These are phyloP conservation scores for Akabosia matsudoensis DNA, from an alignment of 1,140 invertebrate genomes.

Conservation along the genomic window DNA sequence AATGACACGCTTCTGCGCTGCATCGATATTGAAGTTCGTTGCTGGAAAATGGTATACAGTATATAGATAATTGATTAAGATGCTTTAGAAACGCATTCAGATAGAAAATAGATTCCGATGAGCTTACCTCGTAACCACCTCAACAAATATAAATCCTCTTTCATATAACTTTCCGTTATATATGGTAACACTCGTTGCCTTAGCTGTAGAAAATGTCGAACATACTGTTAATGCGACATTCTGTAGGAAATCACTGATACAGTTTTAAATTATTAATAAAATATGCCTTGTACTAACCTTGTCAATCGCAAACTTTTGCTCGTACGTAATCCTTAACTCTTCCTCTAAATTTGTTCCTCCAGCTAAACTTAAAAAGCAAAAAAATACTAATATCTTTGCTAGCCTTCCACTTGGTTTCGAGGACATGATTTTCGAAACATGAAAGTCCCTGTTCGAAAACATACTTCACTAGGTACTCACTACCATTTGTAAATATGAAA, in stretches of 20 bases:
- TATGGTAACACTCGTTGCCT: background rate
- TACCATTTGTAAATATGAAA: too few species aligned
- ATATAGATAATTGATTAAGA: too few species aligned
- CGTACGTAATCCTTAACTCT: slow-evolving; percentile 6
- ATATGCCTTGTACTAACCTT: background rate
- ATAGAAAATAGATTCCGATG: too few species aligned
- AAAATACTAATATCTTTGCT: background rate
- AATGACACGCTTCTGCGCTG: background rate
- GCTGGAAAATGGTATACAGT: background rate
- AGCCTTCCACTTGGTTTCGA: too few species aligned
- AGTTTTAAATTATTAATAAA: background rate
- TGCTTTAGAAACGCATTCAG: too few species aligned
- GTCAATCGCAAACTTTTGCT: background rate
- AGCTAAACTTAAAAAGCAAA: background rate
- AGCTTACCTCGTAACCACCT: background rate
- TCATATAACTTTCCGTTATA: background rate
- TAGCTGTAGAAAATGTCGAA: background rate
- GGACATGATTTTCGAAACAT: too few species aligned
- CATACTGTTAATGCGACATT: background rate
- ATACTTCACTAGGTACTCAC: too few species aligned
- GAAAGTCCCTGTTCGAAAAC: too few species aligned
- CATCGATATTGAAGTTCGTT: slow-evolving; percentile 4
- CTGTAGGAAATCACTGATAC: too few species aligned
- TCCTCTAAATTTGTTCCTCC: background rate
- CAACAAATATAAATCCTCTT: background rate